Conservation (phyloP, 30 jellyfish, hydroid and myxozoan species). For the Nemopilema nomurai region DNA sequence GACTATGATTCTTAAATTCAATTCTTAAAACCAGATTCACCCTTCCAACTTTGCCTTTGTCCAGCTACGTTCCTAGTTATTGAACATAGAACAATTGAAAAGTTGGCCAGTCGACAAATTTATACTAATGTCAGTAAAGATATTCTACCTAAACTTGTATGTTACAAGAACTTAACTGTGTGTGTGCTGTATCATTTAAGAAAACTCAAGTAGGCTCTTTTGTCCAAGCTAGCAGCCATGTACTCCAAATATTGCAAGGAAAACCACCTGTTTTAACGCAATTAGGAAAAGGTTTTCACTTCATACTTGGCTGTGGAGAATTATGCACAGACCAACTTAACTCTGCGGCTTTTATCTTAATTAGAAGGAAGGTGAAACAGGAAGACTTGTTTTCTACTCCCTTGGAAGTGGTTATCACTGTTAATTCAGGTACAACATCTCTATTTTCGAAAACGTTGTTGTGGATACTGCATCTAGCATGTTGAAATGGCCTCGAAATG, state of each 20-base stretch:
- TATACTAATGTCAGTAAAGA: too few species aligned
- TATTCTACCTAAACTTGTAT: too few species aligned
- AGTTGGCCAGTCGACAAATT: too few species aligned
- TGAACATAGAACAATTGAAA: too few species aligned
- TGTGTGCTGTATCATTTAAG: too few species aligned
- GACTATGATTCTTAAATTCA: too few species aligned
- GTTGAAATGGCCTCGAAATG: background rate
- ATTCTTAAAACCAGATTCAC: too few species aligned
- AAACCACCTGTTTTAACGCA: background rate
- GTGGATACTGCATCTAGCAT: background rate
- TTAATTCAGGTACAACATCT: background rate
- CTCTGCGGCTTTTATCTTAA: background rate
- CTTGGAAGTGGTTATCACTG: background rate
- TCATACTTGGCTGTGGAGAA: background rate
- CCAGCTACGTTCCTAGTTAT: too few species aligned
- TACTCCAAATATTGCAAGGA: background rate
- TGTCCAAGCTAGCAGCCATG: background rate
- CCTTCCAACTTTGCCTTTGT: too few species aligned
- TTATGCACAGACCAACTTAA: background rate
- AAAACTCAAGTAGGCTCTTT: too few species aligned
- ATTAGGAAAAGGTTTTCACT: background rate
- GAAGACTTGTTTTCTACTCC: background rate
- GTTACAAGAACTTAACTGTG: too few species aligned
- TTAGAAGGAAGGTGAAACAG: background rate
- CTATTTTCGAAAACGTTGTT: background rate